These are phyloP conservation scores for Heliconius charithonia DNA, from an alignment of 2,888 invertebrate species.

Conservation along the genomic window DNA sequence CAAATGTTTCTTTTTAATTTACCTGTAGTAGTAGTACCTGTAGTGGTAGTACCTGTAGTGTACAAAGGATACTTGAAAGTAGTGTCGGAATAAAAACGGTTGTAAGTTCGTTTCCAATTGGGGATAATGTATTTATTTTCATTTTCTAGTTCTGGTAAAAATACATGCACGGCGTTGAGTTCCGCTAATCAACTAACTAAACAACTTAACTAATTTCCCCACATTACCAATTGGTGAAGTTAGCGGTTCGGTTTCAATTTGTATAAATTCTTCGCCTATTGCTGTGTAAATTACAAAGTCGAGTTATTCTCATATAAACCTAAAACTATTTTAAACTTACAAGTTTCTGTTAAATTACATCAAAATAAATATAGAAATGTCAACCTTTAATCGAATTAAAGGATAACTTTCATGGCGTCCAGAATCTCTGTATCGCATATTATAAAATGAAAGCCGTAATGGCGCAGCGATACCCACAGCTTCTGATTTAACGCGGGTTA, in stretches of 20 bases:
- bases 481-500: too few species aligned
- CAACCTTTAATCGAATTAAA: background rate
- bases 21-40: conserved; percentile 39
- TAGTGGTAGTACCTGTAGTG: too few species aligned
- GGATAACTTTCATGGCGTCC: background rate
- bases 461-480: too few species aligned
- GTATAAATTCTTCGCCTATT: too few species aligned
- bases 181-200: background rate
- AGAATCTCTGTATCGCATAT: background rate
- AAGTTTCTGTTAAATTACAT: background rate
- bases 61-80: background rate
- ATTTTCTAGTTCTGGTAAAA: background rate
- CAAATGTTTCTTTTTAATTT: conserved; percentile 48
- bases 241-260: too few species aligned
- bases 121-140: background rate
- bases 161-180: background rate
- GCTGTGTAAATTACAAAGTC: too few species aligned
- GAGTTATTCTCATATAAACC: too few species aligned
- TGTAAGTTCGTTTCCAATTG: background rate
- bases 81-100: background rate
- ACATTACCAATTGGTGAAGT: too few species aligned
- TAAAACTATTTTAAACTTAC: background rate
- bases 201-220: too few species aligned
- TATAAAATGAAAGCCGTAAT: background rate
- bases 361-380: background rate